Base-by-base conservation (phyloP, 1,140 invertebrate genomes). In the Caenorhabditis elegans region DNA sequence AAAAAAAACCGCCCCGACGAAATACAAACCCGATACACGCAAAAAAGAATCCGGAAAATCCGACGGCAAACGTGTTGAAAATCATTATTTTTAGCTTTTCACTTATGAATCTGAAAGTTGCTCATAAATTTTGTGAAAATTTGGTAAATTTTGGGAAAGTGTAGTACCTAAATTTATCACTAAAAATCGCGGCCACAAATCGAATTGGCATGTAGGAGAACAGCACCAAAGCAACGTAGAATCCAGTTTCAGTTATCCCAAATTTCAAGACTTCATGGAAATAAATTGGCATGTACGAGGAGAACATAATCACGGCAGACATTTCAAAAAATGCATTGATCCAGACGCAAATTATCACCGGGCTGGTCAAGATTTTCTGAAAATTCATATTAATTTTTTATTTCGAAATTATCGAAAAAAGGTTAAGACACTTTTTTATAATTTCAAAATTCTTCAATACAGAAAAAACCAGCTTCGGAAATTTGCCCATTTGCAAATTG, bases 11-110 rank as follows among this genome's bases (percentile, higher is more conserved):
- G 2, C n/a, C 3, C 3, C 2, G 22, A 24, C 1, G 5, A 39
- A 70, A 1, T 13, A 0, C 60, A 3, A 10, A 70, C 60, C 60
- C 60, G 22, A 70, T 70, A 39, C 60, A 70, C 8, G 60, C 77
- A 39, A 81, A 86, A 26, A 86, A 84, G 11, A 85, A 31, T 19
- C 84, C 86, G 2, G 87, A 80, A 11, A 77, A 22, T 15, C 82
- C 78, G 1, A 87, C 84, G 3, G 86, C 86, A 5, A 87, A 31
- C 17, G 86, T 55, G 47, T 87, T 87, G 87, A 82, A 87, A 36
- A 88, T 31, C 36, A 86, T 75, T 78, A 87, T 88, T 75, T 86
- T 86, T 17, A 85, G 78, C 17, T 55, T 60, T 80, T 87, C 82
- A 19, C 19, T 55, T 0, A 86, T 48, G 34, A 36, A 86, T 17